Conservation (phyloP, 2,888 invertebrate species). For the Scrobipalpa atriplicella region DNA sequence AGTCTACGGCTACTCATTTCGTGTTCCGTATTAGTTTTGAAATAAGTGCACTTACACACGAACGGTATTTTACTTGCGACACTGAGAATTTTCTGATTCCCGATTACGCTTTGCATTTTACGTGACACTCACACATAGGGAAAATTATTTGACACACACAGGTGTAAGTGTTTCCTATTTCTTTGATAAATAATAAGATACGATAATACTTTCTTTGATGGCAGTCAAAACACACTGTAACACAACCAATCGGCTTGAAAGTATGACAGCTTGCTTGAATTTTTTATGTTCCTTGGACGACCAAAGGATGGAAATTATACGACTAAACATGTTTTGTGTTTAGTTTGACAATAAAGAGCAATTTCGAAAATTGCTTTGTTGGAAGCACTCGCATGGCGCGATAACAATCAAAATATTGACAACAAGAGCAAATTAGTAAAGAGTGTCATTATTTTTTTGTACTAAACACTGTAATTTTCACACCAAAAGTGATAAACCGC, state of each 20-base stretch:
- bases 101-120: neutral
- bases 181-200: neutral
- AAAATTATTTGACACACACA: neutral
- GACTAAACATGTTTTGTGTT: neutral
- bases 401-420: slow-evolving; percentile 8
- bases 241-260: neutral
- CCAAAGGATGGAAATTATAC: neutral
- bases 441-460: neutral
- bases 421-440: slow-evolving; percentile 1
- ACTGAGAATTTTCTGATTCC: neutral
- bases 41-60: slow-evolving; percentile 15
- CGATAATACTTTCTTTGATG: neutral
- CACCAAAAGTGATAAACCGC: neutral
- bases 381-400: neutral
- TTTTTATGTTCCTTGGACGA: neutral
- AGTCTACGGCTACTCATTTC: neutral
- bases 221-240: neutral
- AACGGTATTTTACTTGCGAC: neutral
- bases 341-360: slow-evolving; percentile 9
- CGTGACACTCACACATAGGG: neutral
- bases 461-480: neutral
- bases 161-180: too few relatives aligned
- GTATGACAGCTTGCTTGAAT: neutral
- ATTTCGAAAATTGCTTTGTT: neutral
- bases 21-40: neutral